phyloP scores from a whole-genome alignment of 2,888 invertebrate species.

The Rhagophthalmus giganteus region DNA sequence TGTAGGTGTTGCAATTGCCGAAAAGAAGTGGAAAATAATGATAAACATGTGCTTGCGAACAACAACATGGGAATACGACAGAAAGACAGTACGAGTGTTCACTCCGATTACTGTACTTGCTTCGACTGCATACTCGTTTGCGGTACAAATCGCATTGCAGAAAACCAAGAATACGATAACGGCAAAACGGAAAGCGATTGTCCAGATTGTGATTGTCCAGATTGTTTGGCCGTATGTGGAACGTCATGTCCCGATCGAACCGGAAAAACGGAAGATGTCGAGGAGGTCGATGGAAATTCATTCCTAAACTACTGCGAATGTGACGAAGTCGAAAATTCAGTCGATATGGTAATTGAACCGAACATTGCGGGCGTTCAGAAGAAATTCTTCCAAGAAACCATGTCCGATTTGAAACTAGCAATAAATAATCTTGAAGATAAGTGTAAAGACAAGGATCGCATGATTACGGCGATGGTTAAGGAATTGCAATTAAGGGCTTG shows the following conservation, averaged over 20 bases:
- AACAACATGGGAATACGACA: too few species aligned
- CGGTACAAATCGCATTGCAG: neutral
- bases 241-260: too few species aligned
- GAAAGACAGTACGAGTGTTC: too few species aligned
- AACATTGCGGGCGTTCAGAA: too few species aligned
- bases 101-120: neutral
- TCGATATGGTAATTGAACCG: too few species aligned
- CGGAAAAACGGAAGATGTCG: too few species aligned
- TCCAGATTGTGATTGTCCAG: neutral
- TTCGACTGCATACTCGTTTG: constrained; percentile 7
- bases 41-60: too few species aligned
- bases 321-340: too few species aligned
- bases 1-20: constrained; percentile 11
- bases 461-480: constrained; percentile 48
- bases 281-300: neutral
- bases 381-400: constrained; percentile 13
- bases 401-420: constrained; percentile 45
- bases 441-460: constrained; percentile 47
- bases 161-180: too few species aligned
- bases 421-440: constrained; percentile 45
- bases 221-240: neutral
- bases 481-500: constrained; percentile 43
- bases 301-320: too few species aligned
- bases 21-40: too few species aligned
- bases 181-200: too few species aligned